Base-by-base conservation (phyloP, 2,113 vertebrate genomes). In the Lethenteron reissneri region DNA sequence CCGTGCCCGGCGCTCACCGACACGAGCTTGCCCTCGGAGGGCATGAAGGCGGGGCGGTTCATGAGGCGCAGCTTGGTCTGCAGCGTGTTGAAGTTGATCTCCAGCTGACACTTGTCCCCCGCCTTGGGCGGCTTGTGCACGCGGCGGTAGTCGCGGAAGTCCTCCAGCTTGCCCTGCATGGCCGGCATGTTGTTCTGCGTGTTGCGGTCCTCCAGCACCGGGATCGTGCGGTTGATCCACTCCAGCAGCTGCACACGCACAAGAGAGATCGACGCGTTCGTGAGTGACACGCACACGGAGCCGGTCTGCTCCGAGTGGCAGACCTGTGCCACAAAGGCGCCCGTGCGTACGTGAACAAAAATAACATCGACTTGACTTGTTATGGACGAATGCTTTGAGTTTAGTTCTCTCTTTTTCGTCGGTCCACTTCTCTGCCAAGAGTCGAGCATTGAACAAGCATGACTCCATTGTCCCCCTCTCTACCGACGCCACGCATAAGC, bases 31-130 rank as follows among this genome's bases (percentile, higher is more conserved):
- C 92, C 92, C 75, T 94, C 87, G 0, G 91, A 94, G 3, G 91
- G 92, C 91, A 97, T 91, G 80, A 97, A 97, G 73, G 90, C 91
- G 0, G 92, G 92, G 4, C 91, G 77, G 81, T 89, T 89, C 82
- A 87, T 94, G 56, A 97, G 87, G 12, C 92, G 79, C 70, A 97
- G 86, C 71, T 97, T 97, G 13, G 92, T 95, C 82, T 97, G 92
- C 75, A 95, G 79, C 0, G 92, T 97, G 82, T 97, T 97, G 82
- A 95, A 97, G 84, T 92, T 92, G 81, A 96, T 96, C 81, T 96
- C 92, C 75, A 95, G 82, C 80, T 92, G 92, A 57, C 90, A 92
- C 58, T 95, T 94, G 80, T 92, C 92, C 73, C 92, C 90, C 62
- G 89, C 92, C 75, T 92, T 92, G 69, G 92, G 92, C 0, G 92